Base-by-base conservation (phyloP, 2,888 invertebrate genomes). In the Anthoptus insignis region DNA sequence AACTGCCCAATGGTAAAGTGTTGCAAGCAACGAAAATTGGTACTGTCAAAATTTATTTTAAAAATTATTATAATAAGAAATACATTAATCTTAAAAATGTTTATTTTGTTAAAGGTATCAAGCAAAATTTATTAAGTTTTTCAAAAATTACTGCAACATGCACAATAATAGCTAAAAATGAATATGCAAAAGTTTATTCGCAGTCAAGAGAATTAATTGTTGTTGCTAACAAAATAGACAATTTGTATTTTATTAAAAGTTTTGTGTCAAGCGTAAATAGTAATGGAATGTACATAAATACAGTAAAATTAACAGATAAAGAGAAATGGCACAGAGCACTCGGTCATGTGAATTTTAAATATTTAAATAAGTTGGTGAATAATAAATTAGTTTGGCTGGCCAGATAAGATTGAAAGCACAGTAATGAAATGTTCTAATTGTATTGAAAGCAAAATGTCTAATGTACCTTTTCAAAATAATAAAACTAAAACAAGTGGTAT, bases 401-500 rank as follows among this genome's bases (percentile, higher is more conserved):
- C 74, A 11, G 67, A 75, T 29, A 64, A 74, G 11, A 71, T 74
- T 61, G 72, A 74, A 70, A 66, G 8, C 14, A 65, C 13, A 6
- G 57, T 72, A 56, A 69, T 73, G 65, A 74, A 76, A 57, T 76
- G 74, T 74, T 58, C 69, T 42, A 77, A 54, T 53, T 75, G 76
- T 70, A 72, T 73, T 66, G 0, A 73, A 60, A 74, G 61, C 45
- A 76, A 75, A 69, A 74, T 76, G 72, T 0, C 14, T 60, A 74
- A 74, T 60, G 37, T 73, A 69, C 70, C 73, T 59, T 74, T 77
- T 74, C 14, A 73, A 64, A 76, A 75, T 64, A 75, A 76, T 64
- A 70, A 73, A 72, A 72, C 24, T 53, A 61, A 58, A 49, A 59
- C 72, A 13, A 22, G 42, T 1, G 64, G 66, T 16, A 66, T 71